Conservation (phyloP, 2,888 invertebrate genomes). For the Sinodicranocentrus sp. region DNA sequence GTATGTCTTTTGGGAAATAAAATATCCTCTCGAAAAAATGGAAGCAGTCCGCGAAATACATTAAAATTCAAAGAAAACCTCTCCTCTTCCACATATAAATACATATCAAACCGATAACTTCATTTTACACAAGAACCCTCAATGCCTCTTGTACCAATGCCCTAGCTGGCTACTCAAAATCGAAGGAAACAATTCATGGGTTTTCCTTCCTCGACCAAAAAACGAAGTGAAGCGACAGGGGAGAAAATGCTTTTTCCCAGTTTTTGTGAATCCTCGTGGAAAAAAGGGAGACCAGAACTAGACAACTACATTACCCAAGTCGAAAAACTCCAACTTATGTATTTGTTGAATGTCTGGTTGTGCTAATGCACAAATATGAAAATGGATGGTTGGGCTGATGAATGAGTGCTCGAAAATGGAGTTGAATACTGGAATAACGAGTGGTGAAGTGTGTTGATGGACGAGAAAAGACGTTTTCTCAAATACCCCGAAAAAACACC, state of each 20-base stretch:
- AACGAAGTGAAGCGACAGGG: conserved; percentile 32
- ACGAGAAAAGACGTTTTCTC: background rate
- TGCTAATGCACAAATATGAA: conserved; percentile 31
- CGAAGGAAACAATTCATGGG: no score
- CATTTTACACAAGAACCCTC: background rate
- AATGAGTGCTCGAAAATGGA: conserved; percentile 6
- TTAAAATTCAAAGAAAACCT: conserved; percentile 57
- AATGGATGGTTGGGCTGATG: conserved; percentile 29
- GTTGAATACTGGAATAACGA: background rate
- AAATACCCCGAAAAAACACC: background rate
- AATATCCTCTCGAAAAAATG: conserved; percentile 1
- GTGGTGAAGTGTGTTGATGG: background rate
- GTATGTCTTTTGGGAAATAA: conserved; percentile 52
- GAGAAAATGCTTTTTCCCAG: conserved; percentile 26
- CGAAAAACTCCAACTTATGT: no score
- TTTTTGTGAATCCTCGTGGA: no score
- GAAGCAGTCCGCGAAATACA: conserved; percentile 25
- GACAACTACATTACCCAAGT: no score
- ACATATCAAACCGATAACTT: conserved; percentile 50
- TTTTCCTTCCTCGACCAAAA: no score
- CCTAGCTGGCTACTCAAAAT: no score
- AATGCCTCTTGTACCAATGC: no score
- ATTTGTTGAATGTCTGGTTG: background rate
- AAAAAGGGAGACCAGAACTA: no score
- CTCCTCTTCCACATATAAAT: conserved; percentile 31